A percentile compares a stretch with the other conserved stretches of the same genome.
Conservation (phyloP, 2,888 invertebrate genomes). For the Eucera pruinosa region DNA sequence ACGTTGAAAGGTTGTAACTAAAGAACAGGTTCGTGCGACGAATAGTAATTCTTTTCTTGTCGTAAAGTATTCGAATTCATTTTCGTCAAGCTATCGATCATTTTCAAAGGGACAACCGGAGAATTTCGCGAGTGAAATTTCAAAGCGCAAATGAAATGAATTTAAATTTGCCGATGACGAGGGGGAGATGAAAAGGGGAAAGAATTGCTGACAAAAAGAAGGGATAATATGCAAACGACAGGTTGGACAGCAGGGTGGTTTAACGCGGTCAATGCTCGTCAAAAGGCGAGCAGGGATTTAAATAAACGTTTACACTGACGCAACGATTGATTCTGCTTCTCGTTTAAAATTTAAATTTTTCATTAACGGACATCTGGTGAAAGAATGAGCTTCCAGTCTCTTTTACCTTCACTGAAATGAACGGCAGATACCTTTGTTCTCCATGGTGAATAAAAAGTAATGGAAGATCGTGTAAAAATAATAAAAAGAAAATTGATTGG, state of each 20-base stretch:
- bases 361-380: constrained; percentile 4
- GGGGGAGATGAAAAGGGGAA: neutral
- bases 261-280: constrained; percentile 20
- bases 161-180: constrained; percentile 9
- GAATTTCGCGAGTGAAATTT: constrained; percentile 26
- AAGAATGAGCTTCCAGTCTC: neutral
- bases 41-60: too few species aligned
- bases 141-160: constrained; percentile 13
- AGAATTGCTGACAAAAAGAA: constrained; percentile 21
- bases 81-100: neutral
- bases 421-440: neutral
- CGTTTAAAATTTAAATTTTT: constrained; percentile 46
- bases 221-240: constrained; percentile 43
- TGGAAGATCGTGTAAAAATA: too few species aligned
- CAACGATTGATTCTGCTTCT: constrained; percentile 16
- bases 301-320: constrained; percentile 31
- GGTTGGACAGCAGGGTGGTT: constrained; percentile 16
- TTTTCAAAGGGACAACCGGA: neutral
- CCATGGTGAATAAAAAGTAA: too few species aligned
- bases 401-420: neutral
- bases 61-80: too few species aligned
- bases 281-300: constrained; percentile 23
- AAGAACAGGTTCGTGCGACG: too few species aligned
- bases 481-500: neutral
- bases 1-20: too few species aligned